Evolutionary conservation across 2,113 vertebrate species (phyloP).

Genomic region (Hippocampus abdominalis): DNA sequence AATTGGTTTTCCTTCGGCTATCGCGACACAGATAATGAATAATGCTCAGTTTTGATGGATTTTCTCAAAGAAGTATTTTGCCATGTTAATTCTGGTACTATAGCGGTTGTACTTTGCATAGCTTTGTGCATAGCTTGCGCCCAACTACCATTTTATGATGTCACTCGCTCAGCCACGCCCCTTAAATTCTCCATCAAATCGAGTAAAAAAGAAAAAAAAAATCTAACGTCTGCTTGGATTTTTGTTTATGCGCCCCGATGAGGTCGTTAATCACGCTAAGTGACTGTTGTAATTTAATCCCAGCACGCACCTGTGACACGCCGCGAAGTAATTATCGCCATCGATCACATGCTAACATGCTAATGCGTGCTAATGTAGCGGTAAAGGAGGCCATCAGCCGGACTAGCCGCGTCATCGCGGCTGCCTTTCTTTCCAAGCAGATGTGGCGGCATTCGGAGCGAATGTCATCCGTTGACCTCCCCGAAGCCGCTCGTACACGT

Average conservation of each 20-base stretch:
- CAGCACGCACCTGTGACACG: constrained; percentile 9
- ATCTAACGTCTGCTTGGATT: not conserved
- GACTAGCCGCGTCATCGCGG: not conserved
- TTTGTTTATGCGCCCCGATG: not conserved
- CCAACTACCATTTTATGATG: too few relatives aligned
- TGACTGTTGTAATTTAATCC: constrained; percentile 11
- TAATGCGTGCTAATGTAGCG: not conserved
- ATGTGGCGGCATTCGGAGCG: not conserved
- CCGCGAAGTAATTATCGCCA: constrained; percentile 1
- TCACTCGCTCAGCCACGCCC: too few relatives aligned
- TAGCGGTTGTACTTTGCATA: too few relatives aligned
- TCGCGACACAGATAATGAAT: not conserved
- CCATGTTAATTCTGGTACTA: too few relatives aligned
- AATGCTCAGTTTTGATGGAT: not conserved
- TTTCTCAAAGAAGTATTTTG: not conserved
- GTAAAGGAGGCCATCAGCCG: not conserved
- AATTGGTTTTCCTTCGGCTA: not conserved
- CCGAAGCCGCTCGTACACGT: not conserved
- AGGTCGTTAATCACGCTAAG: not conserved
- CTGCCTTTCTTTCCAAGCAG: not conserved
- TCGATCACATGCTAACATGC: not conserved
- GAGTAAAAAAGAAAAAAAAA: not conserved
- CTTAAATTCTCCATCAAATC: not conserved
- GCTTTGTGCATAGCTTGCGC: too few relatives aligned
- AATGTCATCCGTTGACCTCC: not conserved